A percentile compares a stretch with the other conserved stretches of the same genome.
These are phyloP conservation scores for Agonopterix alstromeriana DNA, from an alignment of 2,888 invertebrate genomes.

Conservation along the genomic window DNA sequence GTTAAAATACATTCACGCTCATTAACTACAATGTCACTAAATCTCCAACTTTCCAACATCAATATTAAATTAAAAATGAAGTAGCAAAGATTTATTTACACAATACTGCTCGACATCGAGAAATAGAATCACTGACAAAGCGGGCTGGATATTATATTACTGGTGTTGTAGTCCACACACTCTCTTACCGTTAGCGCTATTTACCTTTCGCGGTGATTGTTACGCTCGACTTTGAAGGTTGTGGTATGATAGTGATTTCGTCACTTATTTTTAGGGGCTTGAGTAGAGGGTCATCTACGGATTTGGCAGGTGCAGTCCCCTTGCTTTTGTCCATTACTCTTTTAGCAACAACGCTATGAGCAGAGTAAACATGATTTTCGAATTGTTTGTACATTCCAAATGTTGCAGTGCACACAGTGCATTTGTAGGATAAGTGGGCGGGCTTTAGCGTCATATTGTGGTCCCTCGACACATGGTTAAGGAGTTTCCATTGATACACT, in stretches of 20 bases:
- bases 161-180: slow-evolving; percentile 29
- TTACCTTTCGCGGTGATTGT: slow-evolving; percentile 68
- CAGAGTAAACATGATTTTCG: slow-evolving; percentile 96
- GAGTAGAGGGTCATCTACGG: slow-evolving; percentile 79
- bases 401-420: slow-evolving; percentile 96
- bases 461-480: slow-evolving; percentile 95
- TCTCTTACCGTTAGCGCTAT: slow-evolving; percentile 45
- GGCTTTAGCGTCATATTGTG: slow-evolving; percentile 96
- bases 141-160: slow-evolving; percentile 24
- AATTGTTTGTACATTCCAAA: slow-evolving; percentile 98
- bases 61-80: slow-evolving; percentile 45
- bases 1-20: slow-evolving; percentile 49
- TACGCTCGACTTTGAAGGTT: slow-evolving; percentile 80
- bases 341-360: slow-evolving; percentile 94
- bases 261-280: slow-evolving; percentile 93
- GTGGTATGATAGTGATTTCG: slow-evolving; percentile 94
- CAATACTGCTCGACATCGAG: slow-evolving; percentile 59
- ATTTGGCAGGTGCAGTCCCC: slow-evolving; percentile 38
- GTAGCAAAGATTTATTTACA: slow-evolving; percentile 56
- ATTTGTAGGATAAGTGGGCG: slow-evolving; percentile 95
- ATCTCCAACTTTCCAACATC: slow-evolving; percentile 41
- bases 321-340: slow-evolving; percentile 89
- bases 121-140: slow-evolving; percentile 42
- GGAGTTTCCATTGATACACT: slow-evolving; percentile 87
- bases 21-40: slow-evolving; percentile 49